Evolutionary conservation across 2,113 vertebrate species (phyloP), one percentile per base, ranked within the genome.

Genomic region (Mobula hypostoma): DNA sequence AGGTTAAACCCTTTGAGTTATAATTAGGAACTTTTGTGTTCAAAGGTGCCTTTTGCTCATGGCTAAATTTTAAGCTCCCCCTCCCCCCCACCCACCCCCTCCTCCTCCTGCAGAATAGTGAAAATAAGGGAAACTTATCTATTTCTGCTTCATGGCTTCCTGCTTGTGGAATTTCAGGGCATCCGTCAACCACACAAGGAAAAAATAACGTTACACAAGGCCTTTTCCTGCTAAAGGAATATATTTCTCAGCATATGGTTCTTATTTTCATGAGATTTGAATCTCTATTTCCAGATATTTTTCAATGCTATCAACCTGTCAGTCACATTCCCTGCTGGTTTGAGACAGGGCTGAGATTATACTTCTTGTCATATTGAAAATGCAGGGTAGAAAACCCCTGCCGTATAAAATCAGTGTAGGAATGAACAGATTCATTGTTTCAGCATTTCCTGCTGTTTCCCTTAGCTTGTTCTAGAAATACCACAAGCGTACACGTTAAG

Each of bases 381-480:
- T 90, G n/a, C 29, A 66, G 63, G 61, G 6, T 24, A 27, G 6
- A 66, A 32, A 63, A 66, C 12, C 58, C 56, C 85, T 90, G 85
- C 61, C 66, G 85, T 66, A 90, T 90, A 90, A 90, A 90, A 17
- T 66, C 61, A 66, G 63, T 68, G 58, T 5, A 66, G 85, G 68
- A 93, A 93, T 74, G 91, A 93, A 93, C 91, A 93, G 91, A 68
- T 48, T 93, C 70, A 93, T 93, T 93, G 68, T 93, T 74, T 93
- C 21, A 93, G 91, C 9, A 21, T 93, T 93, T 92, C 66, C 66
- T 40, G 88, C 88, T 40, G 66, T 19, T 92, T 56, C 56, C 32
- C 21, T 29, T 74, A 93, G 40, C 40, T 93, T 74, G 91, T 74
- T 93, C 72, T 66, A 66, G 61, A 90, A 93, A 76, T 93, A 32